These are phyloP conservation scores for Phaethon lepturus DNA, from an alignment of 2,113 vertebrate genomes.

Conservation along the genomic window DNA sequence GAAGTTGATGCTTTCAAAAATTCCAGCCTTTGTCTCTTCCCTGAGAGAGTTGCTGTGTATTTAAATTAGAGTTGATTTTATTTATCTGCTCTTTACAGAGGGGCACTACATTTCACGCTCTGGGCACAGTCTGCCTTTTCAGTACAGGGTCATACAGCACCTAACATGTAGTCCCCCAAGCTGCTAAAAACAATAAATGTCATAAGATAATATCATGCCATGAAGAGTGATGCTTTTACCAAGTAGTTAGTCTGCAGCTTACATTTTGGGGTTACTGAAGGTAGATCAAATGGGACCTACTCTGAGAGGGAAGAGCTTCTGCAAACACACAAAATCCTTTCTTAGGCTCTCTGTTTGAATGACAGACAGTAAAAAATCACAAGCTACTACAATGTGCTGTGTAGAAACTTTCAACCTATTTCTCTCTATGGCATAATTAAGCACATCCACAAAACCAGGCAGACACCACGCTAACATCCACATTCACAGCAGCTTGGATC, in stretches of 20 bases:
- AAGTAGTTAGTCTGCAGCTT: neutral
- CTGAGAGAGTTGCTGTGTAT: neutral
- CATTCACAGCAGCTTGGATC: conserved; percentile 8
- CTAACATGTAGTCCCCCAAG: neutral
- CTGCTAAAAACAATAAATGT: neutral
- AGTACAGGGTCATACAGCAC: neutral
- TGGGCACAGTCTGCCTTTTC: neutral
- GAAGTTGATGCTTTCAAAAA: neutral
- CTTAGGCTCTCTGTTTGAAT: neutral
- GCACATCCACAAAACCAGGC: neutral
- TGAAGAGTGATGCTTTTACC: neutral
- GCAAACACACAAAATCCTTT: neutral
- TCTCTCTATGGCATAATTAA: neutral
- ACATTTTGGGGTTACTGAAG: neutral
- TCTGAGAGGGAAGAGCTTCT: neutral
- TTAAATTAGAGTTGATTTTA: neutral
- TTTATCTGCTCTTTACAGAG: neutral
- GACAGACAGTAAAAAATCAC: neutral
- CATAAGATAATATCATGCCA: neutral
- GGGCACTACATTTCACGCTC: neutral
- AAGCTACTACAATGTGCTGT: neutral
- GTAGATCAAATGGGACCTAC: neutral
- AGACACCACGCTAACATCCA: neutral
- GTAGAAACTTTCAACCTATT: conserved; percentile 43
- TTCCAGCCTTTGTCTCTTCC: neutral